These are phyloP conservation scores for Thalassaphorura encarpata DNA, from an alignment of 1,140 invertebrate species.

Conservation along the genomic window DNA sequence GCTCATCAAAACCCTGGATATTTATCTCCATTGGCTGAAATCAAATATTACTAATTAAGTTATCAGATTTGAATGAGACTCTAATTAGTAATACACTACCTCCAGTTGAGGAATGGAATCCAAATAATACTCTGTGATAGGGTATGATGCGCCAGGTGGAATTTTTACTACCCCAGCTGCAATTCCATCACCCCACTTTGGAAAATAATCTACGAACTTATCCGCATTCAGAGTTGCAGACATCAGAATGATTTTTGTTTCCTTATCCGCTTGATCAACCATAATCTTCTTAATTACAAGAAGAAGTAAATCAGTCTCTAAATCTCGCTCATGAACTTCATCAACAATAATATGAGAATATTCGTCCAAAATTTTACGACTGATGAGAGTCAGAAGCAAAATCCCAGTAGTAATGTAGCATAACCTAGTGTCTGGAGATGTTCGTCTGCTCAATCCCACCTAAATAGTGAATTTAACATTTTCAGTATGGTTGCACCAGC, in stretches of 20 bases:
- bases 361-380: slow-evolving; percentile 45
- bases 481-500: neutral
- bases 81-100: neutral
- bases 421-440: slow-evolving; percentile 53
- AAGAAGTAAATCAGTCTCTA: slow-evolving; percentile 87
- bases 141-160: neutral
- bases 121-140: neutral
- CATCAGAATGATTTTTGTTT: slow-evolving; percentile 46
- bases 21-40: slow-evolving; percentile 21
- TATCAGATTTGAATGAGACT: neutral
- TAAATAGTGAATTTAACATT: slow-evolving; percentile 39
- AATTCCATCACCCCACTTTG: slow-evolving; percentile 39
- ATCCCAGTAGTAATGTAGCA: slow-evolving; percentile 74
- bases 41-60: neutral
- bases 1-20: slow-evolving; percentile 4
- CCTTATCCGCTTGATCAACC: slow-evolving; percentile 11
- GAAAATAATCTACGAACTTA: slow-evolving; percentile 47
- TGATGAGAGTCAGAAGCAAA: slow-evolving; percentile 52
- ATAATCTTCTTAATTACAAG: slow-evolving; percentile 61
- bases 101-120: neutral
- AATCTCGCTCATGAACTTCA: slow-evolving; percentile 89
- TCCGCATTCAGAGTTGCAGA: slow-evolving; percentile 46
- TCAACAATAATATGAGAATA: slow-evolving; percentile 88
- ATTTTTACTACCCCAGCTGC: slow-evolving; percentile 49
- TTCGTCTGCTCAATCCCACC: slow-evolving; percentile 51